Evolutionary conservation across 92 coral and sea anemone species (phyloP).

Genomic region (Desmophyllum pertusum): DNA sequence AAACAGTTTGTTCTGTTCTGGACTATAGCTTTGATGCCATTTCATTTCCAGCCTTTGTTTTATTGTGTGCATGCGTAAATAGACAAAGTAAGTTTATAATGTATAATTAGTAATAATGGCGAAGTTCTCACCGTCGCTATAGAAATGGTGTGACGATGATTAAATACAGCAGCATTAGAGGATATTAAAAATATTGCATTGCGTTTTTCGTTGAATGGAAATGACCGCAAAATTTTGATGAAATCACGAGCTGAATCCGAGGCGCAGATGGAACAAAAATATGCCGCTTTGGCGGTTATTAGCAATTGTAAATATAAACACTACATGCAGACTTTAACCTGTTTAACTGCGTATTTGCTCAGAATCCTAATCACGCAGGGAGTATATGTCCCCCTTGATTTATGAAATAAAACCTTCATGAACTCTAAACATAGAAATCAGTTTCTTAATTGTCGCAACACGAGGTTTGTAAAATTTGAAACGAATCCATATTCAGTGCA

Average conservation of each 20-base stretch:
- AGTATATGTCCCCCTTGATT: not conserved
- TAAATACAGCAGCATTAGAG: not conserved
- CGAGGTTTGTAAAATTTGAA: not conserved
- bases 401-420: not conserved
- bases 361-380: not conserved
- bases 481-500: not conserved
- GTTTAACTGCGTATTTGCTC: not conserved
- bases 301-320: not conserved
- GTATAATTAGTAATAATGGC: not conserved
- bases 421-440: not conserved
- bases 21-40: constrained; percentile 1
- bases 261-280: not conserved
- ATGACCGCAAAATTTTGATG: not conserved
- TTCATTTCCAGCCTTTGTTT: not conserved
- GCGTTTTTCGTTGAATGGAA: not conserved
- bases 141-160: not conserved
- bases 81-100: not conserved
- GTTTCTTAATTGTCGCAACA: not conserved
- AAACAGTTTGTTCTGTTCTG: not conserved
- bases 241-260: not conserved
- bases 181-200: not conserved
- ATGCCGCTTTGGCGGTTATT: not conserved
- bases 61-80: not conserved
- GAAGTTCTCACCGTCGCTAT: not conserved
- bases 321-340: not conserved